phyloP scores from a whole-genome alignment of 2,797 vertebrate genomes.

The Sebastes iracundus region DNA sequence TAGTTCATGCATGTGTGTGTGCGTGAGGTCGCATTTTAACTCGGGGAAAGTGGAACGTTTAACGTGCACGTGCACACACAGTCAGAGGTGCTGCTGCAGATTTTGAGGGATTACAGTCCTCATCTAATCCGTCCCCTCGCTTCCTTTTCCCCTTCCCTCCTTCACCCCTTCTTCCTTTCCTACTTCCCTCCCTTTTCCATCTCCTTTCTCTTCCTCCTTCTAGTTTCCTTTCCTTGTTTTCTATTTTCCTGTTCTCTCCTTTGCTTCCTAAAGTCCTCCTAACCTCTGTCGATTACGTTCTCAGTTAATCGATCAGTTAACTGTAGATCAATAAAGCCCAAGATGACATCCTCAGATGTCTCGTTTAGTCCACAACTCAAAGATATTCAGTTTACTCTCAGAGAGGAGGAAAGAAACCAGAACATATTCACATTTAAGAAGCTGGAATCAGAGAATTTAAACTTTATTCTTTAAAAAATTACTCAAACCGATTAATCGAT shows the following conservation, averaged over 20 bases:
- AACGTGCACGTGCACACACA: background rate
- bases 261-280: background rate
- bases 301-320: too few relatives aligned
- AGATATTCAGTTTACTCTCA: too few relatives aligned
- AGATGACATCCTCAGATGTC: too few relatives aligned
- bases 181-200: background rate
- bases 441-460: too few relatives aligned
- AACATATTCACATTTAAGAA: too few relatives aligned
- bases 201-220: background rate
- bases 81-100: conserved; percentile 20
- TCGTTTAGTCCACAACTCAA: too few relatives aligned
- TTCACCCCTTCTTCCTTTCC: background rate
- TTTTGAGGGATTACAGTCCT: conserved; percentile 40
- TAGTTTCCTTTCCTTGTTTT: background rate
- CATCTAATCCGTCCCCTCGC: conserved; percentile 8
- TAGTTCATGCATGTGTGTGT: background rate
- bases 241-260: background rate
- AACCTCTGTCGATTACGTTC: background rate
- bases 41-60: conserved; percentile 1
- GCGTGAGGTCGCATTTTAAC: conserved; percentile 13
- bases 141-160: background rate
- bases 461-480: too few relatives aligned
- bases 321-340: too few relatives aligned
- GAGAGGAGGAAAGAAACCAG: too few relatives aligned
- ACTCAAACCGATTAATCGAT: too few relatives aligned